These are phyloP conservation scores for Marasmarcha lunaedactyla DNA, from an alignment of 2,888 invertebrate species.

Conservation along the genomic window DNA sequence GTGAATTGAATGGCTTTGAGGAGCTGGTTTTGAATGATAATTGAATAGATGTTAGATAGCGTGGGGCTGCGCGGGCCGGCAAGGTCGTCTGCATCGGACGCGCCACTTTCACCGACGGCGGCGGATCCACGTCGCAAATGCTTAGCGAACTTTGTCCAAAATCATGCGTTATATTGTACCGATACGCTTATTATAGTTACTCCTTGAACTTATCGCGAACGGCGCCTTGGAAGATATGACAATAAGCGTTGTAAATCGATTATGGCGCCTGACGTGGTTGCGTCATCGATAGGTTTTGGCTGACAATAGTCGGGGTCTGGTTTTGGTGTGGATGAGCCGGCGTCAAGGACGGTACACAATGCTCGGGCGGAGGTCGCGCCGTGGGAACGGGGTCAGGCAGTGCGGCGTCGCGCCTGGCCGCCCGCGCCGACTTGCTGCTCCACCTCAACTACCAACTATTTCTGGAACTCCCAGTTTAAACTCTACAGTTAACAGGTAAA, in stretches of 20 bases:
- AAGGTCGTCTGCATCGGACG: constrained; percentile 42
- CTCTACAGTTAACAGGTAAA: no score
- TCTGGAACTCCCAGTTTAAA: no score
- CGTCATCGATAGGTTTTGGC: constrained; percentile 4
- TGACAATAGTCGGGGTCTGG: constrained; percentile 4
- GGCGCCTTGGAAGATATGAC: no score
- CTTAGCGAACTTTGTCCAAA: background rate
- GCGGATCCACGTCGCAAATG: background rate
- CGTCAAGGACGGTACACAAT: constrained; percentile 29
- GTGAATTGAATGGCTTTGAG: background rate
- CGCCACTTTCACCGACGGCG: constrained; percentile 48
- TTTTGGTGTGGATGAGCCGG: no score
- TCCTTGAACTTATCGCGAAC: no score
- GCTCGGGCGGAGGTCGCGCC: constrained; percentile 32
- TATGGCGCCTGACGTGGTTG: background rate
- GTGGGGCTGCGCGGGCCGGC: constrained; percentile 21
- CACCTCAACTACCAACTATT: no score
- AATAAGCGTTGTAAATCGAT: no score
- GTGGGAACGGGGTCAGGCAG: constrained; percentile 64
- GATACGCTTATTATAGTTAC: no score
- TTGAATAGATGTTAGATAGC: constrained; percentile 2
- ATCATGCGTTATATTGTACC: no score
- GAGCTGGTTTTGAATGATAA: background rate
- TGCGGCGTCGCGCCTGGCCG: constrained; percentile 51
- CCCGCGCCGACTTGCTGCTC: constrained; percentile 15